Evolutionary conservation across 2,888 invertebrate genomes (phyloP).

Genomic region (Acleris cristana): DNA sequence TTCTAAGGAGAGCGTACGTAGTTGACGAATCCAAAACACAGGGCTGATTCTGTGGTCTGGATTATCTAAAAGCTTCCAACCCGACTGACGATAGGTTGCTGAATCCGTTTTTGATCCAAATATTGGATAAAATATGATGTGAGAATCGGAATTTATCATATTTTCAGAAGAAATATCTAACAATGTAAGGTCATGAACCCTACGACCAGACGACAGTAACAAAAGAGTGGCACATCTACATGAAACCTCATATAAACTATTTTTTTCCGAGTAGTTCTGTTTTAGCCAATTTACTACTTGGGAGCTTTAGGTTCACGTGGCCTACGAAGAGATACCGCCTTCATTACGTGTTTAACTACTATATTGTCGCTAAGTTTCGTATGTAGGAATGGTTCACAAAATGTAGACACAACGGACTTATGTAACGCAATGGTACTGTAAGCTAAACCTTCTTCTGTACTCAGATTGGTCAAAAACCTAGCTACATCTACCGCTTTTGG

Average conservation of each 20-base stretch:
- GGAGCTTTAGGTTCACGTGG: neutral
- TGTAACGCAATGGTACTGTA: neutral
- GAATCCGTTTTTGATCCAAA: conserved; percentile 11
- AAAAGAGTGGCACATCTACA: neutral
- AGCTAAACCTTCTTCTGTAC: neutral
- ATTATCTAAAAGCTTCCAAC: conserved; percentile 2
- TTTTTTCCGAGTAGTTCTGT: neutral
- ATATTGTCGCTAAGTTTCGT: neutral
- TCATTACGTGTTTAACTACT: neutral
- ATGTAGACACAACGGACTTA: too few relatives aligned
- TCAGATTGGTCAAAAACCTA: neutral
- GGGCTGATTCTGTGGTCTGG: conserved; percentile 1
- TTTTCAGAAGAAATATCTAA: neutral
- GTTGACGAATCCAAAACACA: neutral
- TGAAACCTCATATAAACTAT: conserved; percentile 6
- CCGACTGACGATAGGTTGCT: neutral
- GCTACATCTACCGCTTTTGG: conserved; percentile 1
- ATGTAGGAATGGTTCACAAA: neutral
- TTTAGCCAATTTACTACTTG: neutral
- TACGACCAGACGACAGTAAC: neutral
- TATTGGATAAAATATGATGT: conserved; percentile 3
- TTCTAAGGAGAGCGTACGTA: too few relatives aligned
- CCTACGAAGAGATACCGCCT: neutral
- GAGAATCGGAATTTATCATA: too few relatives aligned
- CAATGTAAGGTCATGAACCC: conserved; percentile 3